Evolutionary conservation across 2,888 invertebrate genomes (phyloP), one percentile per base, ranked within the genome.

Genomic region (Trissoscelio sp.): DNA sequence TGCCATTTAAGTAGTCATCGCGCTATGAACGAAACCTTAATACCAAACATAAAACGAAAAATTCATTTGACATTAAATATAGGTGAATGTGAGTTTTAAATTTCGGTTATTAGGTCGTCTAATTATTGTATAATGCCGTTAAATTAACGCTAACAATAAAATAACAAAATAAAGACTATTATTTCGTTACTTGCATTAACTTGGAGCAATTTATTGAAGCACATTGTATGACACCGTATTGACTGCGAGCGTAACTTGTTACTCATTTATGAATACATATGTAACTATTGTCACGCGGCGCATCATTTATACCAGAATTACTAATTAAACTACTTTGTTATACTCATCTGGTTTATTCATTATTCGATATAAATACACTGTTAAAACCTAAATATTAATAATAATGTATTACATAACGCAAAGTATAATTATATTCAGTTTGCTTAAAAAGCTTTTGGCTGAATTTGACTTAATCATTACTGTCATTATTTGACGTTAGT

Each of bases 261-360:
- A 66, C 51, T 75, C 66, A 51, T 75, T 67, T 75, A 58, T 48
- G 66, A 66, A 66, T 75, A 58, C 58, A 51, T 51, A 46, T 46
- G 57, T 66, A 57, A 66, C 66, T 67, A 67, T 67, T 75, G 67
- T 75, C 31, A 58, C 14, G 34, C 20, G 51, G 12, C n/a, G 14
- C 42, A 74, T 46, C 57, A 75, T 75, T 75, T 51, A 48, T 67
- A 31, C n/a, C 42, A 58, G 46, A 67, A 67, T 75, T 42, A 58
- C 67, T 75, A 75, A 75, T 75, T 75, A 67, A 75, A 58, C 31
- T 67, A 67, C 58, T 75, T 58, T 74, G 51, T 73, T 62, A 42
- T 46, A 55, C 28, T 73, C 55, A 64, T 64, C 46, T 64, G 55
- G 9, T 12, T 34, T 57, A 39, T 55, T 73, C 44, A 37, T 22